Conservation (phyloP, 2,113 vertebrate species). For the Pavo muticus region DNA sequence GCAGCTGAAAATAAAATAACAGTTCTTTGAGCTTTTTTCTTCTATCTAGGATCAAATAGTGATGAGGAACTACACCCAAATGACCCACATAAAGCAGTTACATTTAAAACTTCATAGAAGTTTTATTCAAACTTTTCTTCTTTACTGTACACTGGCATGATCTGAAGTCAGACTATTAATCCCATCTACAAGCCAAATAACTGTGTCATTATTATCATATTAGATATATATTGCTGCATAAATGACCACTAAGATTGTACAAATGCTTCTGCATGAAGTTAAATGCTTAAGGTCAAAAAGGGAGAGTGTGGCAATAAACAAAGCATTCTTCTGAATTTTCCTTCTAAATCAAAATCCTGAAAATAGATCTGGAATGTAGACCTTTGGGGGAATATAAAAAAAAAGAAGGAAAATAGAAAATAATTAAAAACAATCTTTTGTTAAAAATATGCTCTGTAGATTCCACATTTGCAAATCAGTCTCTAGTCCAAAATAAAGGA, state of each 20-base stretch:
- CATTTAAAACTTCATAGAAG: not conserved
- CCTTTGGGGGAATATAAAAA: not conserved
- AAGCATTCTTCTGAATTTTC: not conserved
- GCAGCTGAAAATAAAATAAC: not conserved
- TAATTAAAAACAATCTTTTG: not conserved
- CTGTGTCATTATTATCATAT: not conserved
- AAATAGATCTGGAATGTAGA: not conserved
- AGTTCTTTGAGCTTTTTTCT: not conserved
- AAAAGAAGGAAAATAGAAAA: not conserved
- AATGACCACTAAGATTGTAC: not conserved
- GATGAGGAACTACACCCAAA: not conserved
- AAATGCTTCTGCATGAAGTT: not conserved
- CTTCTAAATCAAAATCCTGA: not conserved
- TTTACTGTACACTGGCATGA: not conserved
- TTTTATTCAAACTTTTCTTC: not conserved
- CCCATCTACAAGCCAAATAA: not conserved
- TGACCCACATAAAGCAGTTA: not conserved
- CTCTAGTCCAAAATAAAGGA: constrained; percentile 2
- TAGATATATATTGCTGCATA: not conserved
- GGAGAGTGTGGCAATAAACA: not conserved
- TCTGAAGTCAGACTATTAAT: not conserved
- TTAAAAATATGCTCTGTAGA: not conserved
- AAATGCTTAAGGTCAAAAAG: not conserved
- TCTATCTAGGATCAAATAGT: not conserved
- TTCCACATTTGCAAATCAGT: not conserved